These are phyloP conservation scores for Pseudorasbora parva DNA, from an alignment of 2,113 vertebrate species.

Conservation along the genomic window DNA sequence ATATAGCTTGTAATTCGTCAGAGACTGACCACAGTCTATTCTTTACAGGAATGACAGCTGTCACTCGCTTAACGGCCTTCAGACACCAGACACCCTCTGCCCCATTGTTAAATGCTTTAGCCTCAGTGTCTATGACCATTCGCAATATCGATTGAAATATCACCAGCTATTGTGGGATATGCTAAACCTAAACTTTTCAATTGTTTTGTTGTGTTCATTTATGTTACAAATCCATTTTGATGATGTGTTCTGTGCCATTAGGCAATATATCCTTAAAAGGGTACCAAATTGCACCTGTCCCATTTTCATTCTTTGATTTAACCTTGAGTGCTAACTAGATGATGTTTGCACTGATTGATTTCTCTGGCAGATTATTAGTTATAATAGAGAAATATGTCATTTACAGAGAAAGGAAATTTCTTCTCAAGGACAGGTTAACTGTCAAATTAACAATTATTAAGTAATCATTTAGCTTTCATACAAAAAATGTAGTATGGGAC, in stretches of 20 bases:
- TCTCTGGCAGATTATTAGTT: background rate
- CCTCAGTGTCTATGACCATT: constrained; percentile 1
- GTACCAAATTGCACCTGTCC: background rate
- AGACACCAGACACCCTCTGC: constrained; percentile 24
- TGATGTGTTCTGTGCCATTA: background rate
- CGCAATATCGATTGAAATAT: no score
- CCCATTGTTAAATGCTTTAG: constrained; percentile 28
- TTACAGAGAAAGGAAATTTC: background rate
- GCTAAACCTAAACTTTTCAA: constrained; percentile 38
- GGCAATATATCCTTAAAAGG: background rate
- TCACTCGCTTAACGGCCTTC: constrained; percentile 32
- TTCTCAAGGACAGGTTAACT: background rate
- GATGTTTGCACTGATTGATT: constrained; percentile 4
- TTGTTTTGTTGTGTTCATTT: background rate
- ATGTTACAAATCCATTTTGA: background rate
- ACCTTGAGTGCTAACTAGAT: constrained; percentile 36
- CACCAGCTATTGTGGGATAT: background rate
- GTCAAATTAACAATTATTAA: background rate
- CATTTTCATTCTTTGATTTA: constrained; percentile 28
- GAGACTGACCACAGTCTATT: constrained; percentile 11
- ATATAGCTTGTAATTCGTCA: constrained; percentile 18
- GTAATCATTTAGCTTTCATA: background rate
- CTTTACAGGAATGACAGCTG: constrained; percentile 11
- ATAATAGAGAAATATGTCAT: background rate
- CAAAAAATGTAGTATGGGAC: background rate